Evolutionary conservation across 2,888 invertebrate genomes (phyloP), one percentile per base, ranked within the genome.

Genomic region (Pheosia tremula): DNA sequence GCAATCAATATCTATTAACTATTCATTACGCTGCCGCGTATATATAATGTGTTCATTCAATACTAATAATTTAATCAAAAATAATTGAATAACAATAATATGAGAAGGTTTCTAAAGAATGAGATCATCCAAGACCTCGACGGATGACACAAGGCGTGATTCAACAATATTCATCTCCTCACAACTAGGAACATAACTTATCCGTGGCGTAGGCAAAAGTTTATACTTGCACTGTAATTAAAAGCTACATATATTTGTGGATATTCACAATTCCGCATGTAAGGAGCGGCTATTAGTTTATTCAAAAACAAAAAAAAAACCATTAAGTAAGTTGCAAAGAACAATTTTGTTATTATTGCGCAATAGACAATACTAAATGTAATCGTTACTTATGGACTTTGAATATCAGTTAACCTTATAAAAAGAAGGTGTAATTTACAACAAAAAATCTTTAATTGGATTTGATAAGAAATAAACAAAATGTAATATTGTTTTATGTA

Each of bases 81-180:
- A 61, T 70, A 74, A 79, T 78, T 80, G 77, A 82, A 83, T 80
- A 69, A 69, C 68, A 85, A 78, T 77, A 78, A 81, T 84, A 75
- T 71, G 66, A 71, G 74, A 79, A 87, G 84, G 82, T 83, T 78
- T 84, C 76, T 75, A 82, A 81, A 82, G 79, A 79, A 86, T 90
- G 90, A 90, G 84, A 87, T 90, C 89, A 90, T 82, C 79, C 55
- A 60, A 86, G 86, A 83, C 87, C 88, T 88, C 85, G 85, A 73
- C 71, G 71, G 82, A 88, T 87, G 86, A 89, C 85, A 87, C 86
- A 84, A 87, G 78, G 76, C 79, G 77, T 87, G 86, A 86, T 85
- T 89, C 83, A 87, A 88, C 74, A 79, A 77, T 74, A 76, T 66
- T 65, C 70, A 69, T 62, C 62, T 72, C 67, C 70, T 71, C 66